Conservation (phyloP, 2,113 vertebrate species). For the Peucedramus taeniatus region DNA sequence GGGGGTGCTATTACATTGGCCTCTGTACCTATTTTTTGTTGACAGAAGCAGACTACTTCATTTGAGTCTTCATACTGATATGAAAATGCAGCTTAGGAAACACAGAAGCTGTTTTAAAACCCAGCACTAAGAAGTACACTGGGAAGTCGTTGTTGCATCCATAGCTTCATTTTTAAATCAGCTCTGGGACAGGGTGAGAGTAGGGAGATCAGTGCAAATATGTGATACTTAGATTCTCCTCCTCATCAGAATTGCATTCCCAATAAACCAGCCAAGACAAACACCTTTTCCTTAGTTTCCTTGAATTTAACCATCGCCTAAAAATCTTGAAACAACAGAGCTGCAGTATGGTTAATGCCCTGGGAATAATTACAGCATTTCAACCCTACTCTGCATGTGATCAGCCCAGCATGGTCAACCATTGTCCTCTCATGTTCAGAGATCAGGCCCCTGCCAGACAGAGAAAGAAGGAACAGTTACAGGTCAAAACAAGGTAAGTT, state of each 20-base stretch:
- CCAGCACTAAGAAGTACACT: not conserved
- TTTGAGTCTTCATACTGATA: not conserved
- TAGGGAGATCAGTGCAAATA: not conserved
- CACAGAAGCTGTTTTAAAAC: not conserved
- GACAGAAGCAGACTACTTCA: not conserved
- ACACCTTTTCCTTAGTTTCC: constrained; percentile 37
- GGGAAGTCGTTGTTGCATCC: not conserved
- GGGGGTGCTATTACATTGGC: not conserved
- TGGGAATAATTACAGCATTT: not conserved
- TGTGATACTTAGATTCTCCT: not conserved
- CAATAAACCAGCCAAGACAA: constrained; percentile 44
- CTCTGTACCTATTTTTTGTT: not conserved
- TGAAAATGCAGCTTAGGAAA: constrained; percentile 3
- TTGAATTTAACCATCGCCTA: constrained; percentile 18
- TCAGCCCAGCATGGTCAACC: too few relatives aligned
- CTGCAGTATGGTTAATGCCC: constrained; percentile 40
- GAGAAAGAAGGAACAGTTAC: too few relatives aligned
- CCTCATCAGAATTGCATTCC: constrained; percentile 1
- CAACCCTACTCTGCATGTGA: too few relatives aligned
- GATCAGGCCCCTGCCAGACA: too few relatives aligned
- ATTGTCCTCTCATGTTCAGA: too few relatives aligned
- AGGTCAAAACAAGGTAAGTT: too few relatives aligned
- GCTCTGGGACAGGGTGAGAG: not conserved
- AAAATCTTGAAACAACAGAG: constrained; percentile 44
- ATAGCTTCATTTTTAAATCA: not conserved